Percentiles rank a stretch among this genome's conserved stretches.
Evolutionary conservation across 1,140 invertebrate genomes (phyloP).

Genomic region (Sycobia sp.): DNA sequence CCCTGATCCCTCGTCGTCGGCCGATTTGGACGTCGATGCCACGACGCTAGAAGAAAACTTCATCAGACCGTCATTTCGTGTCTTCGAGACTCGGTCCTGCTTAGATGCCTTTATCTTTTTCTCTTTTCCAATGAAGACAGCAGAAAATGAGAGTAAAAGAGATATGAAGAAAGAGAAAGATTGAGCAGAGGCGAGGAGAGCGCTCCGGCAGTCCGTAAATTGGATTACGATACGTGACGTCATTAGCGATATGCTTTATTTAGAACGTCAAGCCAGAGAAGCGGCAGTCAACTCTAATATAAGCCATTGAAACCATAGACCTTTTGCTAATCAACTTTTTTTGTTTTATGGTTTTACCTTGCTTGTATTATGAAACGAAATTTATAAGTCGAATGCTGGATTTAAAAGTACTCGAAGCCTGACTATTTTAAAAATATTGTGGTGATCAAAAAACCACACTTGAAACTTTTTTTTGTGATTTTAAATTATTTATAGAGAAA

Average conservation of each 20-base stretch:
- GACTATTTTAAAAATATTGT: too few relatives aligned
- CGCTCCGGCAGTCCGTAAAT: conserved; percentile 44
- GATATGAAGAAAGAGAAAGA: neutral
- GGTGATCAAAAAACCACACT: too few relatives aligned
- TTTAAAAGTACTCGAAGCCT: too few relatives aligned
- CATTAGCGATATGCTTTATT: conserved; percentile 56
- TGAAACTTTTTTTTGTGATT: too few relatives aligned
- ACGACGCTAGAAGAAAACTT: conserved; percentile 51
- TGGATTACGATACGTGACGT: conserved; percentile 61
- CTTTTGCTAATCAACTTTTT: conserved; percentile 14
- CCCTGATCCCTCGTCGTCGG: conserved; percentile 46
- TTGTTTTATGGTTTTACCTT: neutral
- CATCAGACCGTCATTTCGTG: conserved; percentile 59
- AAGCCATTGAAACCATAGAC: conserved; percentile 11
- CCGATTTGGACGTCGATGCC: conserved; percentile 38
- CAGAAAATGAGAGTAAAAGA: conserved; percentile 5
- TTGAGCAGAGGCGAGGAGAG: too few relatives aligned
- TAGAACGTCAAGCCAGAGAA: conserved; percentile 13
- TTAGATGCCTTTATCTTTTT: conserved; percentile 42
- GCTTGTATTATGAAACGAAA: too few relatives aligned
- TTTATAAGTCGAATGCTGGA: too few relatives aligned
- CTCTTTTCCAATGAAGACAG: neutral
- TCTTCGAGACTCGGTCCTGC: conserved; percentile 47
- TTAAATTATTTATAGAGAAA: too few relatives aligned
- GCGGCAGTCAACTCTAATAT: neutral